phyloP scores from a whole-genome alignment of 2,888 invertebrate species.

The Trypoxylon attenuatum region DNA sequence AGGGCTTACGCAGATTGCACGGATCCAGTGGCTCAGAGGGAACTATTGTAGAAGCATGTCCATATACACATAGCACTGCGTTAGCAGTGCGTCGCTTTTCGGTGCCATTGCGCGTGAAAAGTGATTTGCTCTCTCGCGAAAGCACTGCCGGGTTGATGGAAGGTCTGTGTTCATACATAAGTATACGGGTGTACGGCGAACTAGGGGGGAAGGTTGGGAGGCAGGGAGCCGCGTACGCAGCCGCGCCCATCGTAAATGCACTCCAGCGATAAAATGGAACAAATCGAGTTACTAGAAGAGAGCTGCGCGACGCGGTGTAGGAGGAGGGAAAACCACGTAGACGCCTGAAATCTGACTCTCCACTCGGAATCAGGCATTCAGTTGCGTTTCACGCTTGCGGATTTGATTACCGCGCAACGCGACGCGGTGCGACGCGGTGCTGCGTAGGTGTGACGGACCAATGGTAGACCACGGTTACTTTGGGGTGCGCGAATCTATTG shows the following conservation, averaged over 20 bases:
- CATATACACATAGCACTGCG: constrained; percentile 3
- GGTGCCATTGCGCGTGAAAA: constrained; percentile 50
- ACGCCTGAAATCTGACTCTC: constrained; percentile 47
- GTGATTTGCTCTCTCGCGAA: constrained; percentile 50
- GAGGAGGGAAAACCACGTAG: constrained; percentile 18
- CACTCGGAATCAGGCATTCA: constrained; percentile 42
- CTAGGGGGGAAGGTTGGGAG: too few species aligned
- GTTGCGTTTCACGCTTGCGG: constrained; percentile 46
- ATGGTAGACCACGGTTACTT: constrained; percentile 10
- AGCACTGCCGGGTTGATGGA: constrained; percentile 44
- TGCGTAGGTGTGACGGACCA: constrained; percentile 19
- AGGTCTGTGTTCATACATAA: constrained; percentile 45
- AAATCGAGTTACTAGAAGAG: constrained; percentile 48
- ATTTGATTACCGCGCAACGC: constrained; percentile 50
- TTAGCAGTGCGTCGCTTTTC: constrained; percentile 31
- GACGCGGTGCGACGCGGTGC: constrained; percentile 1
- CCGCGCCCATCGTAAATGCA: constrained; percentile 39
- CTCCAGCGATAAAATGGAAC: constrained; percentile 54
- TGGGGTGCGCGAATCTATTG: constrained; percentile 17
- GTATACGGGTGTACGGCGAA: constrained; percentile 22
- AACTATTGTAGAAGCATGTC: constrained; percentile 11
- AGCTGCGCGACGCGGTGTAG: constrained; percentile 18
- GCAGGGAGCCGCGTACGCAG: background rate
- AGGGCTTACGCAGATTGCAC: too few species aligned
- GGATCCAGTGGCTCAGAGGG: constrained; percentile 2